Conservation (phyloP, 2,888 invertebrate genomes). For the Steinernema scapterisci region DNA sequence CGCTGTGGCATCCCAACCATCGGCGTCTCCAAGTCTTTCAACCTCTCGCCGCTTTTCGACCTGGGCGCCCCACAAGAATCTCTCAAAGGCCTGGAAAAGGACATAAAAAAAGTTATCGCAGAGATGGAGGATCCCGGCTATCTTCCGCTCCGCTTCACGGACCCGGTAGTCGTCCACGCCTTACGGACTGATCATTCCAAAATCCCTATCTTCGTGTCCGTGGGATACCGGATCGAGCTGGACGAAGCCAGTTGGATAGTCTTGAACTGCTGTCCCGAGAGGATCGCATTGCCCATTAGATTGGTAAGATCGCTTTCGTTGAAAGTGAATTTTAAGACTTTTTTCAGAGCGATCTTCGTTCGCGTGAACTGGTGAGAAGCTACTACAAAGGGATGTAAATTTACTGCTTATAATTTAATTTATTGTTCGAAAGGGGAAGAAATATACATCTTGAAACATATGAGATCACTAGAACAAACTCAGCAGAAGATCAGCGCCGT, state of each 20-base stretch:
- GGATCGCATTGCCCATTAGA: conserved; percentile 67
- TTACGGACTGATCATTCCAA: conserved; percentile 29
- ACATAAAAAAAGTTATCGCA: neutral
- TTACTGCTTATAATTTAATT: too few species aligned
- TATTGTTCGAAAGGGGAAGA: too few species aligned
- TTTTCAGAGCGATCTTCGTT: conserved; percentile 49
- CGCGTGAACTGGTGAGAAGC: conserved; percentile 43
- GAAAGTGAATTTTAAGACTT: neutral
- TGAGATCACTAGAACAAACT: neutral
- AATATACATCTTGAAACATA: too few species aligned
- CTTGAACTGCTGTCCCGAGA: conserved; percentile 50
- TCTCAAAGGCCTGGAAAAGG: conserved; percentile 33
- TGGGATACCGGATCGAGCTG: conserved; percentile 67
- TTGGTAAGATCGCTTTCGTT: conserved; percentile 40
- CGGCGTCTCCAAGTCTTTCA: conserved; percentile 71
- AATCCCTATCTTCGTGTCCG: conserved; percentile 67
- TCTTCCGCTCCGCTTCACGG: neutral
- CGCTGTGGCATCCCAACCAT: conserved; percentile 68
- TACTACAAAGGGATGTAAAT: conserved; percentile 35
- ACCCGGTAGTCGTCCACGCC: neutral
- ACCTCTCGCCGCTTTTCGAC: conserved; percentile 53
- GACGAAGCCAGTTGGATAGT: conserved; percentile 64
- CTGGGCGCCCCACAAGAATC: conserved; percentile 26
- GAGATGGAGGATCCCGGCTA: neutral
- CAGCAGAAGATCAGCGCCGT: neutral